phyloP scores from a whole-genome alignment of 2,113 vertebrate genomes.

The Entelurus aequoreus region DNA sequence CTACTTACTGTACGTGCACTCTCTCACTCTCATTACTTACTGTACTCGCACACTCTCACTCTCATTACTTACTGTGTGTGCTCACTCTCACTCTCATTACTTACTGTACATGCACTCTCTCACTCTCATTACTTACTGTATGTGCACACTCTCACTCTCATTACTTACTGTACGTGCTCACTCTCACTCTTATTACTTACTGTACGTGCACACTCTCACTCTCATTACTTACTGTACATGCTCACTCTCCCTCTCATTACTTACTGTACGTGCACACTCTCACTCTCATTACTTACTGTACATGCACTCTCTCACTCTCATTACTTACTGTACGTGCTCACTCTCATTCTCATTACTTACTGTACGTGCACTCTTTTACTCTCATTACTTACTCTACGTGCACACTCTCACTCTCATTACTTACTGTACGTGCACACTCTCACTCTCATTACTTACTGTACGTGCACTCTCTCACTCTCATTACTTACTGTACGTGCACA shows the following conservation, averaged over 20 bases:
- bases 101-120: constrained; percentile 43
- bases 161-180: constrained; percentile 36
- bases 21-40: no score
- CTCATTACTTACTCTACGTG: no score
- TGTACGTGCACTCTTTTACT: constrained; percentile 20
- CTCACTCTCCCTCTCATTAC: background rate
- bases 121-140: constrained; percentile 28
- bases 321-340: no score
- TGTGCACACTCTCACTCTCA: no score
- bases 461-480: constrained; percentile 41
- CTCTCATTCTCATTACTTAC: constrained; percentile 11
- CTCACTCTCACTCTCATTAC: constrained; percentile 13
- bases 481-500: background rate
- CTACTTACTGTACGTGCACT: no score
- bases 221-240: no score
- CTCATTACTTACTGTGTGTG: no score
- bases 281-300: constrained; percentile 28
- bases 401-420: constrained; percentile 41
- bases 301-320: no score
- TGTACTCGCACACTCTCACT: no score
- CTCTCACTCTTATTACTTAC: constrained; percentile 37
- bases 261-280: constrained; percentile 43
- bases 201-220: no score
- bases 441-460: constrained; percentile 25
- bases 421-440: no score